Evolutionary conservation across 2,113 vertebrate species (phyloP), one percentile per base, ranked within the genome.

Genomic region (Anhinga rufa): DNA sequence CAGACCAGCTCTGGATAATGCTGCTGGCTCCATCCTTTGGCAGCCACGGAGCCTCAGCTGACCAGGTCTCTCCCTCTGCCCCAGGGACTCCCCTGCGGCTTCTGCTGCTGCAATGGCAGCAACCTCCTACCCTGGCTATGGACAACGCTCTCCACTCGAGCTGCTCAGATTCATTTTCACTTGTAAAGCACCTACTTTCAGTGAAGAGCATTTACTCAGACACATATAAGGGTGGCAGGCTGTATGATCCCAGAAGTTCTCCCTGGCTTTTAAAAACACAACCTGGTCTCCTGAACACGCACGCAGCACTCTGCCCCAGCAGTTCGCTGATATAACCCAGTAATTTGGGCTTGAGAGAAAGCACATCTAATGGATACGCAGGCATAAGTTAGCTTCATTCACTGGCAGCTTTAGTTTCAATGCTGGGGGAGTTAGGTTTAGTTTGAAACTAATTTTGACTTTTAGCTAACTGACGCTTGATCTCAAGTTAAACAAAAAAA

Each of bases 281-380:
- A 0, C 34, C 28, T 52, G 32, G 20, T 69, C 46, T 40, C 34
- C 58, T 1, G 7, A 66, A 40, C 18, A 22, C 0, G 2, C 2
- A 4, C 15, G 6, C 9, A 44, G 57, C 42, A 11, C 9, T 28
- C 2, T 2, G 7, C 25, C 22, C 68, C 72, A 38, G 25, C 32
- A 65, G 12, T 4, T 13, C 78, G 32, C 70, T 52, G 24, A 6
- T 2, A 44, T 0, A 58, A 15, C 7, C 15, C 91, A 31, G 7
- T 2, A 17, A 42, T 1, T 2, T 12, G 42, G 49, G n/a, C 21
- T 6, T 11, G 32, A 68, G 20, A 44, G n/a, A 51, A 54, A 44
- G 21, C 22, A 25, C 13, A 10, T 64, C 44, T 9, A 36, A 51
- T 1, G 29, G 52, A 66, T 14, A 15, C 0, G 0, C 14, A 14